Percentiles rank a stretch among this genome's conserved stretches.
Evolutionary conservation across 2,888 invertebrate genomes (phyloP).

Genomic region (Tipula unca): DNA sequence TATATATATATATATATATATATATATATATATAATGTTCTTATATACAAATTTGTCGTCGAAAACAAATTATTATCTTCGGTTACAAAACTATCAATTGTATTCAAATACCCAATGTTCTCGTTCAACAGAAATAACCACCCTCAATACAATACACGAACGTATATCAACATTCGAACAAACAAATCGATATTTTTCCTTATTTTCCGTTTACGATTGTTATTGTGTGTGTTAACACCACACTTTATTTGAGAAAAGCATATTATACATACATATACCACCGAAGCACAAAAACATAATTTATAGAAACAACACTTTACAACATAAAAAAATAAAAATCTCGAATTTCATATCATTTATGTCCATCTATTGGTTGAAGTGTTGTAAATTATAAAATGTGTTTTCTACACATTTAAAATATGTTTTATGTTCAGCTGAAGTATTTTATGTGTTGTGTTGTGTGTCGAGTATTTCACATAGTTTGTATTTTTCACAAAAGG

Average conservation of each 20-base stretch:
- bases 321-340: neutral
- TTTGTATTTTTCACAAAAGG: neutral
- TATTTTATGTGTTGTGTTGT: neutral
- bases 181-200: neutral
- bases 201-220: neutral
- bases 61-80: neutral
- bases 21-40: neutral
- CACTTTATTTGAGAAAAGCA: neutral
- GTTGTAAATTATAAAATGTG: neutral
- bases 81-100: neutral
- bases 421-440: neutral
- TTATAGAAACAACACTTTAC: neutral
- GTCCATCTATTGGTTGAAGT: constrained; percentile 8
- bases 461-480: neutral
- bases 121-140: neutral
- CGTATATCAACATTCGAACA: neutral
- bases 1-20: neutral
- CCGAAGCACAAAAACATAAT: neutral
- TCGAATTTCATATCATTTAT: constrained; percentile 1
- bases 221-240: neutral
- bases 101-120: neutral
- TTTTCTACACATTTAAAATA: neutral
- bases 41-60: neutral
- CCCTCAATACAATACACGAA: neutral
- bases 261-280: neutral